Evolutionary conservation across 2,113 vertebrate species (phyloP), one percentile per base, ranked within the genome.

Genomic region (Gila orcuttii): DNA sequence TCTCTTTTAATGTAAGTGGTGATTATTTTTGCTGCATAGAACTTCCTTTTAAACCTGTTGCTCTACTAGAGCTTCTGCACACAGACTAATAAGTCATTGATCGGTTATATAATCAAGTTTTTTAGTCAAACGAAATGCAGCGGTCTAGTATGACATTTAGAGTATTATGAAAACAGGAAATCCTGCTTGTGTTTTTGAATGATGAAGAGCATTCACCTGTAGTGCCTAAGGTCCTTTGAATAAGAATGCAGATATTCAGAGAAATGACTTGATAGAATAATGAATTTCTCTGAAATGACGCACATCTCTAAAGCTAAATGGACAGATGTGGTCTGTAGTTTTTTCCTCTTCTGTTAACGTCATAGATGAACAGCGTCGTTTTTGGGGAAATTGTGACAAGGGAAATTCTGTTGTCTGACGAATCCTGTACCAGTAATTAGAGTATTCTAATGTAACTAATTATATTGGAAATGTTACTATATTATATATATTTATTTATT

Each of bases 161-260:
- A 89, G 69, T 19, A 89, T 89, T 87, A 68, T 93, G 85, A 94
- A 93, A 94, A 95, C 94, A 95, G 94, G 94, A 95, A 93, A 95
- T 94, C 93, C 92, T 95, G 91, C 75, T 75, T n/a, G 50, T 90
- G 90, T 88, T 89, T 89, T 92, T 82, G 90, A 92, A 88, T 90
- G 85, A 79, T 89, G 89, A 89, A 87, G 88, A 73, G 83, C 45
- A 79, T 91, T 90, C 45, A 90, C 87, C 89, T 92, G 90, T 92
- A 86, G 64, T 89, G 60, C 7, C 42, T 60, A 71, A 66, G 59
- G 76, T 57, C 59, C 47, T 91, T 78, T 82, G 45, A 87, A 19
- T 57, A 62, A 71, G 85, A 11, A 73, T 12, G 55, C 64, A 90
- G 71, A 75, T 81, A 90, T 94, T 92, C 92, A 25, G 87, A 93